Conservation (phyloP, 1,140 invertebrate genomes). For the Cataglyphis hispanica region DNA sequence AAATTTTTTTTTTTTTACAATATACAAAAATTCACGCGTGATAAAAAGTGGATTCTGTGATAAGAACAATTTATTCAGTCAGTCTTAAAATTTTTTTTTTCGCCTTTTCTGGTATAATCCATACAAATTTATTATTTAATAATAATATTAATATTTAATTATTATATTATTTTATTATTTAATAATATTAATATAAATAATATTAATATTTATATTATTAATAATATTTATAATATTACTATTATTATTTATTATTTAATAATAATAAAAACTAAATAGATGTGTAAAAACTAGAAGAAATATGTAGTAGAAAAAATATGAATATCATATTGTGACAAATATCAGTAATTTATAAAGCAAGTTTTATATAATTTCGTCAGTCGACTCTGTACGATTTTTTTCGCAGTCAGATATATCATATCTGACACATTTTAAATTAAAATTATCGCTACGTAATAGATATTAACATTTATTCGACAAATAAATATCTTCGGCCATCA, state of each 20-base stretch:
- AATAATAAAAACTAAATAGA: conserved; percentile 14
- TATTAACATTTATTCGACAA: conserved; percentile 12
- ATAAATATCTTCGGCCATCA: conserved; percentile 15
- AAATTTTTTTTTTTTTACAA: conserved; percentile 22
- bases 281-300: background rate
- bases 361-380: conserved; percentile 25
- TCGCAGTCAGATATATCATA: background rate
- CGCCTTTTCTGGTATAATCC: background rate
- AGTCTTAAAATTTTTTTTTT: conserved; percentile 12
- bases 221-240: too few species aligned
- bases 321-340: background rate
- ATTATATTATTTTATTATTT: too few species aligned
- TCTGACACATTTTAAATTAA: background rate
- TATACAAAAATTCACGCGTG: background rate
- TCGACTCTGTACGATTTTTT: background rate
- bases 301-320: background rate
- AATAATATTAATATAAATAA: too few species aligned
- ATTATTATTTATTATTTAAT: too few species aligned
- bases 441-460: background rate
- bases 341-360: conserved; percentile 2
- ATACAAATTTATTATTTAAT: conserved; percentile 2
- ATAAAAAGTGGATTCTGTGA: background rate
- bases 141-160: too few species aligned
- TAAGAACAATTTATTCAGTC: background rate
- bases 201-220: too few species aligned